Evolutionary conservation across 2,888 invertebrate genomes (phyloP).

Genomic region (Graphium colonna): DNA sequence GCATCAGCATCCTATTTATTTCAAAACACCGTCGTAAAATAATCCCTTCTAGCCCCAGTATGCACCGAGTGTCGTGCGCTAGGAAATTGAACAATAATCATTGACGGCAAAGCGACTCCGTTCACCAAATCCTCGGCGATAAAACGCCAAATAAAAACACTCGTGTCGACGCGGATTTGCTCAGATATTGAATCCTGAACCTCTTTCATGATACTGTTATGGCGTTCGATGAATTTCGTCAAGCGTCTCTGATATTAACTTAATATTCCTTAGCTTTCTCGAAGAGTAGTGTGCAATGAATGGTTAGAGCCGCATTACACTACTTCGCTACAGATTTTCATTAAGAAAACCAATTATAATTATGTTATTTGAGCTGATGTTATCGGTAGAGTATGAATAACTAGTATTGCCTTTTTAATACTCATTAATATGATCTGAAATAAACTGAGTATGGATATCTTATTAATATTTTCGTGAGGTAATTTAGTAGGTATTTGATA

Average conservation of each 20-base stretch:
- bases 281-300: constrained; percentile 1
- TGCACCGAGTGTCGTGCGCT: constrained; percentile 33
- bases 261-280: constrained; percentile 18
- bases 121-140: no score
- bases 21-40: constrained; percentile 27
- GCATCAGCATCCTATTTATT: no score
- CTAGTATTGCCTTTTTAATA: no score
- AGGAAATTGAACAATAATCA: constrained; percentile 45
- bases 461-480: no score
- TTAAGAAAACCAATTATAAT: not conserved
- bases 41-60: constrained; percentile 26
- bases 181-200: no score
- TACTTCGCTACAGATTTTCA: not conserved
- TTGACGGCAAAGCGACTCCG: no score
- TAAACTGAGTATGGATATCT: no score
- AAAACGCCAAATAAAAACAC: no score
- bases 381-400: no score
- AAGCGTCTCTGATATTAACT: constrained; percentile 27
- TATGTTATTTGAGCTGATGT: not conserved
- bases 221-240: constrained; percentile 37
- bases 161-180: no score
- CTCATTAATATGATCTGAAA: no score
- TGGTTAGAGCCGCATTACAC: not conserved
- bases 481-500: no score
- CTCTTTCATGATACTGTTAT: constrained; percentile 45